Percentiles rank a stretch among this genome's conserved stretches.
These are phyloP conservation scores for Papilio aristodemus DNA, from an alignment of 1,140 invertebrate genomes.

Conservation along the genomic window DNA sequence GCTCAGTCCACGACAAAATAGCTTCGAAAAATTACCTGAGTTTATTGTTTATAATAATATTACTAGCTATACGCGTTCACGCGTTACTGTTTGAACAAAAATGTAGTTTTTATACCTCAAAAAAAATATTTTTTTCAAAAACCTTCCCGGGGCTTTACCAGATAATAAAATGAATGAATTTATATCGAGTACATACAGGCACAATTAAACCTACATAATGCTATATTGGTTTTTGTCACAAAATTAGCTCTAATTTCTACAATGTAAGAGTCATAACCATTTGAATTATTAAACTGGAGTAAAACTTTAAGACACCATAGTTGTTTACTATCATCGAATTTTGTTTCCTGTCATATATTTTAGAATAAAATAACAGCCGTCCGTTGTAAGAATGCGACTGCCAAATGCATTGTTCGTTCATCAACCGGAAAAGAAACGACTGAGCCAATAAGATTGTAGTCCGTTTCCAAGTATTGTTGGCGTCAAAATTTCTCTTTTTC, in stretches of 20 bases:
- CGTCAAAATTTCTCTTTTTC: constrained; percentile 14
- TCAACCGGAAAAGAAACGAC: constrained; percentile 42
- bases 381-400: constrained; percentile 52
- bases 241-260: too few species aligned
- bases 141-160: too few species aligned
- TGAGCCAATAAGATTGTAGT: constrained; percentile 56
- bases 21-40: background rate
- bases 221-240: too few species aligned
- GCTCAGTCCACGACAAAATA: background rate
- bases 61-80: too few species aligned
- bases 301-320: background rate
- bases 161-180: too few species aligned
- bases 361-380: constrained; percentile 36
- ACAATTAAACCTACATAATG: too few species aligned
- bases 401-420: constrained; percentile 55
- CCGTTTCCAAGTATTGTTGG: constrained; percentile 54
- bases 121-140: too few species aligned
- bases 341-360: constrained; percentile 7
- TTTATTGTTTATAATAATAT: too few species aligned
- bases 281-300: background rate
- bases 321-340: background rate
- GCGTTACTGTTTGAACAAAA: too few species aligned
- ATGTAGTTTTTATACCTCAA: too few species aligned
- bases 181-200: too few species aligned
- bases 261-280: too few species aligned